Evolutionary conservation across 2,888 invertebrate species (phyloP).

Genomic region (Drosophila vallismaia): DNA sequence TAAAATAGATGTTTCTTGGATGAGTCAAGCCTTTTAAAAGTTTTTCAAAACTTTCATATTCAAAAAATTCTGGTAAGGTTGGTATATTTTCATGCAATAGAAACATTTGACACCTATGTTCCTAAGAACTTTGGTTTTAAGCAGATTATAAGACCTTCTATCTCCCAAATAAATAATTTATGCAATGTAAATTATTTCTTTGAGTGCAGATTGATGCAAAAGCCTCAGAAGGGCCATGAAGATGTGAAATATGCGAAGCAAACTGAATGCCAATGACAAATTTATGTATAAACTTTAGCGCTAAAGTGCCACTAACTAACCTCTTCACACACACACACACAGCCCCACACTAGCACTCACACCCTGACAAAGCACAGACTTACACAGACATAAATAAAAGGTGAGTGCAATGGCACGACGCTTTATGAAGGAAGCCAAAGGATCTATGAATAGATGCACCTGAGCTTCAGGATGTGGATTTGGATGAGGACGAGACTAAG

Average conservation of each 20-base stretch:
- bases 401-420: conserved; percentile 76
- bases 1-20: too few species aligned
- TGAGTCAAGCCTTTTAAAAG: too few species aligned
- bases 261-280: conserved; percentile 78
- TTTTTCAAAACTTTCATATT: too few species aligned
- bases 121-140: background rate
- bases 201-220: conserved; percentile 48
- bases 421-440: conserved; percentile 69
- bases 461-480: conserved; percentile 16
- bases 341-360: too few species aligned
- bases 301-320: conserved; percentile 78
- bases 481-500: conserved; percentile 52
- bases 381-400: conserved; percentile 25
- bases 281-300: conserved; percentile 78
- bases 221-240: conserved; percentile 2
- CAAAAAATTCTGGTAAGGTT: too few species aligned
- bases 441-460: conserved; percentile 69
- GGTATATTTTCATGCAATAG: too few species aligned
- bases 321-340: conserved; percentile 47
- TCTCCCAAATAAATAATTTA: background rate
- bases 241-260: conserved; percentile 16
- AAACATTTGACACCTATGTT: too few species aligned
- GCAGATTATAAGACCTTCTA: background rate
- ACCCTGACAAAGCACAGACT: conserved; percentile 11
- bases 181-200: background rate